phyloP scores from a whole-genome alignment of 1,140 invertebrate genomes.

The Theocolax elegans region DNA sequence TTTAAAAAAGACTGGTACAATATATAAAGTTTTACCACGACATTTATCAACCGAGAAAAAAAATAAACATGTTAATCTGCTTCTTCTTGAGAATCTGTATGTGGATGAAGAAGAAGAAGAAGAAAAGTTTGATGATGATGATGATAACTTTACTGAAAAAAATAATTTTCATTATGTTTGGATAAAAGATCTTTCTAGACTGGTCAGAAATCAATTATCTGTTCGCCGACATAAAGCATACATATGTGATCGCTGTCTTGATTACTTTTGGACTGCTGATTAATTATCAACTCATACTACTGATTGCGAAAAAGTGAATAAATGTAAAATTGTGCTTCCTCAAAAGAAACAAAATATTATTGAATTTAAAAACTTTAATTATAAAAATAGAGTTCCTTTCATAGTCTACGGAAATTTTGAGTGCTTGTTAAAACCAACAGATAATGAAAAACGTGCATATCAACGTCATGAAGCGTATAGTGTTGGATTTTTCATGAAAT shows the following conservation, averaged over 20 bases:
- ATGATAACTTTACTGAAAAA: neutral
- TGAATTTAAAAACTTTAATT: neutral
- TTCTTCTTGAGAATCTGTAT: neutral
- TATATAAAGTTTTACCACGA: neutral
- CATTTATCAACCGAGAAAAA: neutral
- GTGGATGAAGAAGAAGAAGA: neutral
- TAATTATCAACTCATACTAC: neutral
- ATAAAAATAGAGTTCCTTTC: neutral
- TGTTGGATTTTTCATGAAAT: conserved; percentile 4
- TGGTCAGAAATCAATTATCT: neutral
- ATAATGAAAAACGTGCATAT: neutral
- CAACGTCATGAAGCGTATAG: conserved; percentile 1
- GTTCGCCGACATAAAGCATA: neutral
- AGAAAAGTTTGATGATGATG: neutral
- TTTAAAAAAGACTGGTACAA: neutral
- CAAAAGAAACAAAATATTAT: neutral
- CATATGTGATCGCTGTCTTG: neutral
- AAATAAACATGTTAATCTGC: neutral
- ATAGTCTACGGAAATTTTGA: neutral
- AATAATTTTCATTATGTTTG: neutral
- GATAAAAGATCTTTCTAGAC: neutral
- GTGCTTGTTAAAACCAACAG: neutral
- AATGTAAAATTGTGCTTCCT: neutral
- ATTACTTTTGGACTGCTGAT: neutral
- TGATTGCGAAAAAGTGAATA: neutral